Evolutionary conservation across 64 coral and sea anemone genomes (phyloP), one percentile per base, ranked within the genome.

Genomic region (Actinia equina): DNA sequence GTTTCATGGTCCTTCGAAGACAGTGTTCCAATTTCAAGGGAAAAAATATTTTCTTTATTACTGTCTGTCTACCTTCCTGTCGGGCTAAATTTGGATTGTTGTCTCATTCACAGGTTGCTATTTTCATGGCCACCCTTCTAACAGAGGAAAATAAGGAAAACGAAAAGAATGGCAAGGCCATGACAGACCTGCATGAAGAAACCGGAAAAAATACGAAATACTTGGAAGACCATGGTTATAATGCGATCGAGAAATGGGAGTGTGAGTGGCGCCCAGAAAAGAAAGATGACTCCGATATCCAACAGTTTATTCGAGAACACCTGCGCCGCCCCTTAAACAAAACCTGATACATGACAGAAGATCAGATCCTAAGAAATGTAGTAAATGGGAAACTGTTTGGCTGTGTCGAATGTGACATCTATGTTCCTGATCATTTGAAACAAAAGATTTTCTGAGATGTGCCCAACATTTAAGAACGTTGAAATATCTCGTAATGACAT

Each of bases 131-230:
- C 59, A 69, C 52, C 7, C 37, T 52, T n/a, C 46, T 52, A 69
- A 26, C 70, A 85, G 16, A 25, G 53, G 51, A 5, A 52, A 62
- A 54, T 5, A 56, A 14, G 15, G 61, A 6, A 60, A 85, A 25
- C 26, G 53, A 82, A 62, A 23, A 46, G 22, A 37, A 57, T 17
- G 77, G 79, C 44, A 89, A 64, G 58, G 30, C 77, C 16, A 90
- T 90, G 89, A 63, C 17, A 19, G 81, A 90, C 44, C 43, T 90
- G 6, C 43, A 51, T 58, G 8, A 70, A 26, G 82, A 90, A 77
- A 90, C 89, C 22, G n/a, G 54, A 58, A 42, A 20, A 19, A 85
- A 84, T 26, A 83, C 89, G 44, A 55, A 85, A 44, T 90, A 90
- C 45, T 71, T 90, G 12, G 0, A 44, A 76, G 89, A 84, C 1